phyloP scores from a whole-genome alignment of 2,113 vertebrate genomes.

The Heterocephalus glaber region DNA sequence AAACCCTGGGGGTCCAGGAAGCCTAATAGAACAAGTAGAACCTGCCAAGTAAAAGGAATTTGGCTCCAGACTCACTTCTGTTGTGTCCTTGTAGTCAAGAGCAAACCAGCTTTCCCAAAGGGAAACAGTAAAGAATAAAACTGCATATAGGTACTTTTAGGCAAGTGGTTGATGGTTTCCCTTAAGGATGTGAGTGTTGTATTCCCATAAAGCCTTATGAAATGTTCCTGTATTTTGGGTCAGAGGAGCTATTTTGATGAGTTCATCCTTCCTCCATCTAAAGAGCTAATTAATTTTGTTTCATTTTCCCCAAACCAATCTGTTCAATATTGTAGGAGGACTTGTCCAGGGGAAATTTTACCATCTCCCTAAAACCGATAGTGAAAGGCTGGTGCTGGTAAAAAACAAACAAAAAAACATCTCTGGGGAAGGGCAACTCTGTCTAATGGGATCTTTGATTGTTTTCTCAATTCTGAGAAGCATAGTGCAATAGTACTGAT shows the following conservation, averaged over 20 bases:
- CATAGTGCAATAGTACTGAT: constrained; percentile 65
- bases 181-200: constrained; percentile 4
- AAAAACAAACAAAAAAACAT: constrained; percentile 11
- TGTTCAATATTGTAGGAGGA: constrained; percentile 47
- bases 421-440: constrained; percentile 62
- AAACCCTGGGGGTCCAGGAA: constrained; percentile 52
- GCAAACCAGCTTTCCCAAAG: constrained; percentile 21
- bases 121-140: background rate
- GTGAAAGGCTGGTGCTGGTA: constrained; percentile 42
- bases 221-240: constrained; percentile 33
- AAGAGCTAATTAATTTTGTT: constrained; percentile 33
- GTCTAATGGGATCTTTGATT: constrained; percentile 67
- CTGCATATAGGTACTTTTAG: background rate
- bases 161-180: background rate
- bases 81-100: background rate
- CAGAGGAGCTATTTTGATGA: constrained; percentile 9
- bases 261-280: constrained; percentile 47
- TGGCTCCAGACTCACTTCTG: background rate
- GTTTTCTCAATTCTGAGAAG: constrained; percentile 77
- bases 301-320: constrained; percentile 48
- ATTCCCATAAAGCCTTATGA: constrained; percentile 15
- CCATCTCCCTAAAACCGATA: constrained; percentile 27
- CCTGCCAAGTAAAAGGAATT: constrained; percentile 34
- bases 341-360: constrained; percentile 35
- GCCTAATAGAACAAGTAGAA: constrained; percentile 18